Evolutionary conservation across 1,140 invertebrate species (phyloP).

Genomic region (Heterodera schachtii): DNA sequence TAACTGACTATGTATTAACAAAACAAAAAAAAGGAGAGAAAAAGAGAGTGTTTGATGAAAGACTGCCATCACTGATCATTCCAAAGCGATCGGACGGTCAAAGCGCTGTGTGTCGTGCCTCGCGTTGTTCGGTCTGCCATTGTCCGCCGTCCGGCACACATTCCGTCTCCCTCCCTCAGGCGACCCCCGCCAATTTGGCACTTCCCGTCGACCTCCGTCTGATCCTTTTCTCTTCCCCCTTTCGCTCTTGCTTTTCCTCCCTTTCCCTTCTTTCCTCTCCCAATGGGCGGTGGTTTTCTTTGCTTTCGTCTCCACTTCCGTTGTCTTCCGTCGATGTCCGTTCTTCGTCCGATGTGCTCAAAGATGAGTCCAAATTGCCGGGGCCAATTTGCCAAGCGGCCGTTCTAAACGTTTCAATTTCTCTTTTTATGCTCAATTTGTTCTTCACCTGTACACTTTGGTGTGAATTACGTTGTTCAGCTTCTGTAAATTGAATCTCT

Average conservation of each 20-base stretch:
- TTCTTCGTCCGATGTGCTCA: constrained; percentile 14
- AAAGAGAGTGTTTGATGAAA: too few relatives aligned
- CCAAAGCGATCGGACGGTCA: too few relatives aligned
- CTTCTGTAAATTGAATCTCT: constrained; percentile 51
- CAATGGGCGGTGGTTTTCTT: not conserved
- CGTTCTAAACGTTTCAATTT: constrained; percentile 37
- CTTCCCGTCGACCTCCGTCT: constrained; percentile 63
- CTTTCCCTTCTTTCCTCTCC: not conserved
- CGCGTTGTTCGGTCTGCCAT: too few relatives aligned
- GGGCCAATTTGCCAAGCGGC: constrained; percentile 51
- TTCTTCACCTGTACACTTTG: constrained; percentile 60
- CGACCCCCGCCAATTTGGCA: constrained; percentile 58
- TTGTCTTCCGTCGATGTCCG: not conserved
- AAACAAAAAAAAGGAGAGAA: too few relatives aligned
- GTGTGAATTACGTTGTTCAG: constrained; percentile 58
- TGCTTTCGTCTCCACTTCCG: constrained; percentile 16
- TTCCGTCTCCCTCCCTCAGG: constrained; percentile 30
- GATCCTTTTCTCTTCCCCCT: constrained; percentile 41
- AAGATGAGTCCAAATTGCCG: not conserved
- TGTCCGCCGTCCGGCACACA: too few relatives aligned
- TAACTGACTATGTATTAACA: too few relatives aligned
- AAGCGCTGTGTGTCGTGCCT: too few relatives aligned
- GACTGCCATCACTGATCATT: too few relatives aligned
- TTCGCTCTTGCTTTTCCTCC: constrained; percentile 22
- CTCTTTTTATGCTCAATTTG: not conserved